Base-by-base conservation (phyloP, 2,888 invertebrate species). In the Ennomos fuscantarius region DNA sequence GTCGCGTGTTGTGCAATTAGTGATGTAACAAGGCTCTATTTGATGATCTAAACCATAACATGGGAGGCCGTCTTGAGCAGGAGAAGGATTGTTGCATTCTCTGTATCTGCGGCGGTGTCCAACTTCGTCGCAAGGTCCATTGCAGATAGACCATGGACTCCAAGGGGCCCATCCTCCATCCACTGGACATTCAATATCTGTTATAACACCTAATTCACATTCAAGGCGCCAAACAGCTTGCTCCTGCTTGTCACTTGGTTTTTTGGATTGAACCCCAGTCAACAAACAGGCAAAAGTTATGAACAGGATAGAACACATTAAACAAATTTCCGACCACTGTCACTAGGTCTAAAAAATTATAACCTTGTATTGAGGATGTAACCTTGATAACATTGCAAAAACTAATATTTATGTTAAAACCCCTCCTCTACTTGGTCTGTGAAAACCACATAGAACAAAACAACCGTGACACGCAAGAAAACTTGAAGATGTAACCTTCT, bases 81-180 rank as follows among this genome's bases (percentile, higher is more conserved):
- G 87, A 0, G 81, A 66, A 8, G 93, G 93, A 63, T 92, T 93
- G 46, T 70, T 80, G 61, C 93, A 93, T 43, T 79, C 76, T 58
- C 93, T 81, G 10, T 60, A 70, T 58, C 92, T 81, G 40, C 68
- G 80, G 13, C 84, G 84, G 48, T 84, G 83, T 1, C 93, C 93
- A 6, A 80, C 67, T 51, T 82, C 84, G 34, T 93, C 93, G 64
- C 93, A 93, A n/a, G 78, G 66, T 8, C 93, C 93, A 9, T 70
- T 78, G 60, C 93, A 93, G 0, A 69, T 46, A 0, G 86, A 83
- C 93, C 93, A 93, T 0, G 82, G 55, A 8, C 79, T 76, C 93
- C 93, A 93, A 1, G 86, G 62, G 0, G 87, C 79, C 93, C 93
- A 93, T 10, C 87, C 87, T 10, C 93, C 93, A 50, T 93, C 91